Evolutionary conservation across 2,888 invertebrate genomes (phyloP).

Genomic region (Amphimallon solstitiale): DNA sequence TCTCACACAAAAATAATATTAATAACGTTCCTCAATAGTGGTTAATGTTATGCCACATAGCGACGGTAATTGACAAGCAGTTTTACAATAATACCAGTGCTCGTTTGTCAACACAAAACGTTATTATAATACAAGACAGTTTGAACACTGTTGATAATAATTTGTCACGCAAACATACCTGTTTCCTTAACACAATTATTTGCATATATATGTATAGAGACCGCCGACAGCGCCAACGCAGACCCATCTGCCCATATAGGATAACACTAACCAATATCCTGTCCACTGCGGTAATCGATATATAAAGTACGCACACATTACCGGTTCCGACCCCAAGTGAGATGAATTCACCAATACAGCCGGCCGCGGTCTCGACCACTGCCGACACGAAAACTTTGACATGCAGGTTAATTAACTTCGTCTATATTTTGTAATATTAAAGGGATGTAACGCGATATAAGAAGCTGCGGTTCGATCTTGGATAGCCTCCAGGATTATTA

Average conservation of each 20-base stretch:
- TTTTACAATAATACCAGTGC: conserved; percentile 17
- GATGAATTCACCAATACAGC: conserved; percentile 3
- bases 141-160: conserved; percentile 2
- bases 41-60: conserved; percentile 10
- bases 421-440: conserved; percentile 9
- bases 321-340: conserved; percentile 11
- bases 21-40: background rate
- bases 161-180: conserved; percentile 14
- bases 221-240: background rate
- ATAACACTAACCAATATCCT: conserved; percentile 30
- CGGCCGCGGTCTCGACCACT: background rate
- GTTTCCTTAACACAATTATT: conserved; percentile 23
- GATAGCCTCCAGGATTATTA: no score
- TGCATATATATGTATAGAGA: conserved; percentile 4
- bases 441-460: no score
- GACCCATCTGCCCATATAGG: conserved; percentile 22
- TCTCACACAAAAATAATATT: background rate
- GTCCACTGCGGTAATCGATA: conserved; percentile 30
- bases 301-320: conserved; percentile 29
- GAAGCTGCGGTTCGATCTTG: no score
- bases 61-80: conserved; percentile 22
- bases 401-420: conserved; percentile 14
- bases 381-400: background rate
- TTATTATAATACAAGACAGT: conserved; percentile 15
- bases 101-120: conserved; percentile 8